Evolutionary conservation across 2,113 vertebrate genomes (phyloP), one percentile per base, ranked within the genome.

Genomic region (Entelurus aequoreus): DNA sequence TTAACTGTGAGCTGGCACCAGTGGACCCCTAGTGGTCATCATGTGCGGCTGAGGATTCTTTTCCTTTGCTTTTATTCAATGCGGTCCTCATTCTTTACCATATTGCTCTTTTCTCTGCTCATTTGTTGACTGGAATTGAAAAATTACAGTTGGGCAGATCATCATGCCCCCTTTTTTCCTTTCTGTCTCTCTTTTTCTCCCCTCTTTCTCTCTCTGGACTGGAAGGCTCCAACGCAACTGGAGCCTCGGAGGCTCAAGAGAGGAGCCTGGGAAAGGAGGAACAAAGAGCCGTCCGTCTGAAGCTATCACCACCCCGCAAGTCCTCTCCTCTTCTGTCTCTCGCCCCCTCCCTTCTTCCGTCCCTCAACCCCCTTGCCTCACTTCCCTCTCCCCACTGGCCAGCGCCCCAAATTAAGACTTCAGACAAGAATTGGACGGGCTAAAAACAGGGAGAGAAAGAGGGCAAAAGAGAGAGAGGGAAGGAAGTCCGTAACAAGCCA

Each of bases 391-490:
- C 79, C 82, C 78, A 83, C 80, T 84, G 85, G 85, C 87, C 85
- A 79, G 77, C 77, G 52, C 75, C 84, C 89, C 89, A 90, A 89
- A 88, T 88, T 86, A 88, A 88, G 86, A 89, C 83, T 89, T 90
- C 88, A 87, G 87, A 88, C 83, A 87, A 89, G 88, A 85, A 88
- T 85, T 86, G 88, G 81, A 84, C 85, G 78, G 81, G 75, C 66
- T 82, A 79, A 86, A 85, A 87, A 75, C 40, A 81, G 71, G 62
- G 80, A 73, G 63, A 55, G 71, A 82, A 67, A 86, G 67, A 80
- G 79, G 81, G 68, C 64, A 40, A 56, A 63, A 61, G 54, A 14
- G 35, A 49, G 51, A 46, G 54, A 76, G 62, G 77, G 84, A 87
- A 88, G 84, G 83, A 88, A 86, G 81, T 81, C 69, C 60, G 37